These are phyloP conservation scores for Ectemnius cavifrons DNA, from an alignment of 2,888 invertebrate genomes.

Conservation along the genomic window DNA sequence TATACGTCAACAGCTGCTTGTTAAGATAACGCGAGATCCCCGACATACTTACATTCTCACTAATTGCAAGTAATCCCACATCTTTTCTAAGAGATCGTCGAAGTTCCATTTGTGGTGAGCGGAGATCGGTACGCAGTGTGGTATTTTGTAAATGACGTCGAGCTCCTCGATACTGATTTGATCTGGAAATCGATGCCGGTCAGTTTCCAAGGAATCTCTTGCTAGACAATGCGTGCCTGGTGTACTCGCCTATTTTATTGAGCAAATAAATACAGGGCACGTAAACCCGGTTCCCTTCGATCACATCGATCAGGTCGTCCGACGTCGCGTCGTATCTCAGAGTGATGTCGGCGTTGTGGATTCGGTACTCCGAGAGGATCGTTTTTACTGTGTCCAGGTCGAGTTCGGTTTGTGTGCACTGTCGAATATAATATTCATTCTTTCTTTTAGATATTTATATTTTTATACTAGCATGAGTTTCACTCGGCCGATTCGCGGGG, in stretches of 20 bases:
- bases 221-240: not conserved
- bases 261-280: conserved; percentile 99
- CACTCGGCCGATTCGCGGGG: conserved; percentile 4
- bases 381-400: conserved; percentile 97
- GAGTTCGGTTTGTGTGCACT: conserved; percentile 94
- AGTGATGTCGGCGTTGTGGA: conserved; percentile 99
- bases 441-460: conserved; percentile 18
- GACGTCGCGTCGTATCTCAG: conserved; percentile 96
- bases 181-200: conserved; percentile 80
- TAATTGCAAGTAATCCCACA: conserved; percentile 98
- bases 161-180: conserved; percentile 97
- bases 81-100: conserved; percentile 96
- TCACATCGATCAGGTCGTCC: conserved; percentile 98
- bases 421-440: conserved; percentile 8
- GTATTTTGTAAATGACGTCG: conserved; percentile 99
- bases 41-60: conserved; percentile 87
- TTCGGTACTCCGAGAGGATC: conserved; percentile 98
- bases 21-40: too few relatives aligned
- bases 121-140: conserved; percentile 99
- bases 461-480: conserved; percentile 12
- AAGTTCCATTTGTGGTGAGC: conserved; percentile 99
- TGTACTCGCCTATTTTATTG: conserved; percentile 93
- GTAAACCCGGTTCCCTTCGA: conserved; percentile 99
- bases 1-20: too few relatives aligned
- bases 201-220: not conserved